A percentile compares a stretch with the other conserved stretches of the same genome.
Conservation (phyloP, 2,113 vertebrate species). For the Alces alces region DNA sequence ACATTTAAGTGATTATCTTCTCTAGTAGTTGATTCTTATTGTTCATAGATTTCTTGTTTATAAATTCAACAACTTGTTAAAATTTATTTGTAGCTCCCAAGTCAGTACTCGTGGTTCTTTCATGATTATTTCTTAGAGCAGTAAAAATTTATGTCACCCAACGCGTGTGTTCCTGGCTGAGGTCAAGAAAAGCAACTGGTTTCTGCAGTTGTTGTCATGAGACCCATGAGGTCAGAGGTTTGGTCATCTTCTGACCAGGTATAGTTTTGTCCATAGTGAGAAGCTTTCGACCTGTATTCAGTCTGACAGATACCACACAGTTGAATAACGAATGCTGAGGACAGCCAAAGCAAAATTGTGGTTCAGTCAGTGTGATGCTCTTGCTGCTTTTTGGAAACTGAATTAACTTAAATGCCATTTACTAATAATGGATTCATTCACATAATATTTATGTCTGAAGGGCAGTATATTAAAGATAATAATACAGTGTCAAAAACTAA, state of each 20-base stretch:
- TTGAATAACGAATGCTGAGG: neutral
- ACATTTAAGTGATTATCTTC: neutral
- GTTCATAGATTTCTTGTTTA: neutral
- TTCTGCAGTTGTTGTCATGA: neutral
- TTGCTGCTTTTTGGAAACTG: neutral
- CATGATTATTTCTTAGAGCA: neutral
- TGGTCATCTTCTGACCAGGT: neutral
- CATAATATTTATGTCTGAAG: neutral
- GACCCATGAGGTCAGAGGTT: neutral
- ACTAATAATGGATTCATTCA: neutral
- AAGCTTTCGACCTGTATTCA: neutral
- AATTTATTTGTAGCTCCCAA: neutral
- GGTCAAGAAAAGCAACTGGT: neutral
- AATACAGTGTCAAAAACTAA: neutral
- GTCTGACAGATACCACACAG: neutral
- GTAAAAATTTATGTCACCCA: neutral
- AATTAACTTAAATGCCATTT: neutral
- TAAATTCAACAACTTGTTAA: neutral
- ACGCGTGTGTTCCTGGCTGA: fast-evolving
- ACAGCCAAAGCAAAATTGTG: neutral
- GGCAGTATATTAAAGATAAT: neutral
- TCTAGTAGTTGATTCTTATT: neutral
- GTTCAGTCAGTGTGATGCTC: neutral
- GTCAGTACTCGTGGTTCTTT: neutral
- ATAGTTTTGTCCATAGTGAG: neutral